Evolutionary conservation across 2,888 invertebrate genomes (phyloP), one percentile per base, ranked within the genome.

Genomic region (Tortricodes alternella): DNA sequence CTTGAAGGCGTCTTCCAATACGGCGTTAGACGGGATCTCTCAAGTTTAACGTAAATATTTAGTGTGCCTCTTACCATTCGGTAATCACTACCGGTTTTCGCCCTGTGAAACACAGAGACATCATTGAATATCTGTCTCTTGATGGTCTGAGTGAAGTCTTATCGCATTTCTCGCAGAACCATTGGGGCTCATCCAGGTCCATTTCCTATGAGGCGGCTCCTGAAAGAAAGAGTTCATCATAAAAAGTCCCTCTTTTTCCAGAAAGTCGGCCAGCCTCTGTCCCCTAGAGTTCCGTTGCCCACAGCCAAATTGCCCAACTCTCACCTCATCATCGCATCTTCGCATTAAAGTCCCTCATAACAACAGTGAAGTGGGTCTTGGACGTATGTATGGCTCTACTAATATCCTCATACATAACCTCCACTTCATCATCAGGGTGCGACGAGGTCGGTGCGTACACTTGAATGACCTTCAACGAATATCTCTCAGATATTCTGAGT

Each of bases 171-270:
- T 52, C 38, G 38, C 49, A 32, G n/a, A 23, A 35, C 37, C 48
- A 13, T 53, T 35, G 6, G 43, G 58, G 29, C 43, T 51, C 6
- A 43, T 16, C 46, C 44, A 58, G 34, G 46, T 53, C 50, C 29
- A 55, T 27, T 53, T 60, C n/a, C 53, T 21, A 1, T 53, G 51
- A 8, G 29, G 34, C 21, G 13, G 29, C 43, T 58, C 53, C 24
- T 41, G 44, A 48, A 58, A 57, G 46, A 46, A 51, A 13, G 23
- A 46, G 24, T 59, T 55, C 50, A 44, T 60, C 44, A 49, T 32
- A n/a, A 24, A 58, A 32, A 58, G 39, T 29, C 43, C 41, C 21
- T 53, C 29, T 18, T 43, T 51, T 37, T 59, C 53, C 39, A 62
- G 15, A 13, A 59, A 61, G n/a, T 49, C 41, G 7, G 24, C 61